These are phyloP conservation scores for Polydrusus pterygomalis DNA, from an alignment of 2,888 invertebrate species.

Conservation along the genomic window DNA sequence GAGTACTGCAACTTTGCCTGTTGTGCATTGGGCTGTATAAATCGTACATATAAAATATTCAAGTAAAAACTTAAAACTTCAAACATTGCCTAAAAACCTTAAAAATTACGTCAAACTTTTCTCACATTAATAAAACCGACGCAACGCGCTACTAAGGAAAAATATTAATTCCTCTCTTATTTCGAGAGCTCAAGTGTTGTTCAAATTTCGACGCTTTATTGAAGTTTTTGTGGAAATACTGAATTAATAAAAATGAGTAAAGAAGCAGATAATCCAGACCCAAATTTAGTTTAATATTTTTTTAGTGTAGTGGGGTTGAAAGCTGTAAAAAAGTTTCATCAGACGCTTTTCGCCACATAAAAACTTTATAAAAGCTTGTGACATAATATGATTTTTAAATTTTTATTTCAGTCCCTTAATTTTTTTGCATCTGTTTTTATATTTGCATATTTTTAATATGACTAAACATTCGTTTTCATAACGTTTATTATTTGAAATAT, in stretches of 20 bases:
- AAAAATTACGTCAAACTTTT: not conserved
- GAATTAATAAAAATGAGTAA: constrained; percentile 2
- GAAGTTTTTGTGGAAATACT: constrained; percentile 2
- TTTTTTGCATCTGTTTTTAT: too few species aligned
- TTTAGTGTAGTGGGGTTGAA: too few species aligned
- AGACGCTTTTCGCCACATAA: too few species aligned
- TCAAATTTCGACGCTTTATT: not conserved
- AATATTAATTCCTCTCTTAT: constrained; percentile 4
- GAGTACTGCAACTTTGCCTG: too few species aligned
- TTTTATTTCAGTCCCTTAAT: too few species aligned
- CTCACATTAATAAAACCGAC: not conserved
- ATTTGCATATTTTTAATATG: too few species aligned
- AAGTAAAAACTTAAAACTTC: not conserved
- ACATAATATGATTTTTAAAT: too few species aligned
- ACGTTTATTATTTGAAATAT: too few species aligned
- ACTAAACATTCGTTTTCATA: too few species aligned
- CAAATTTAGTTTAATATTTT: too few species aligned
- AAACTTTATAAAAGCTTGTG: too few species aligned
- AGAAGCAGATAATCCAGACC: not conserved
- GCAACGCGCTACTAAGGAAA: not conserved
- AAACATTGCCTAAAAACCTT: not conserved
- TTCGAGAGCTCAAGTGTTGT: constrained; percentile 5
- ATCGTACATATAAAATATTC: not conserved
- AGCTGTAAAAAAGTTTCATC: too few species aligned
- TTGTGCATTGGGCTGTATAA: not conserved